phyloP scores from a whole-genome alignment of 2,797 vertebrate species.

The Neopelma chrysocephalum region DNA sequence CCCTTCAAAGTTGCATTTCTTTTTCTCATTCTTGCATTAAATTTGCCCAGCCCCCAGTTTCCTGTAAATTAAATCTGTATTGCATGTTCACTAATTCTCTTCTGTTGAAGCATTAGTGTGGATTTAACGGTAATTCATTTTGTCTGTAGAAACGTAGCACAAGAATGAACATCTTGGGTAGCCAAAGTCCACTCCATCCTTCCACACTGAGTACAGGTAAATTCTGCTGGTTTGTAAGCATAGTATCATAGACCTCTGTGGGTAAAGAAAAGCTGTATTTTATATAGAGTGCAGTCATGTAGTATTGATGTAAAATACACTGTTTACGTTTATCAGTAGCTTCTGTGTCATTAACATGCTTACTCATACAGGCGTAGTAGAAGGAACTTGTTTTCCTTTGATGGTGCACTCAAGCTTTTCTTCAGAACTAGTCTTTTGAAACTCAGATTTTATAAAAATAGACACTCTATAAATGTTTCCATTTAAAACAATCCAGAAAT shows the following conservation, averaged over 20 bases:
- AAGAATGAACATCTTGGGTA: conserved; percentile 92
- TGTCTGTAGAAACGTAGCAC: conserved; percentile 90
- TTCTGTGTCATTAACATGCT: background rate
- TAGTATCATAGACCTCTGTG: background rate
- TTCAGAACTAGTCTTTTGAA: background rate
- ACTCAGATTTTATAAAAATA: background rate
- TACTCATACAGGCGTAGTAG: background rate
- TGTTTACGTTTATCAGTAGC: background rate
- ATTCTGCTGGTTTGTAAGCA: background rate
- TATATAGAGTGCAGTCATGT: background rate
- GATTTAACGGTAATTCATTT: conserved; percentile 59
- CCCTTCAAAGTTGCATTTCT: conserved; percentile 54
- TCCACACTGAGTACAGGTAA: conserved; percentile 92
- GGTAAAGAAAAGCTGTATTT: background rate
- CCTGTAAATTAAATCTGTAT: conserved; percentile 62
- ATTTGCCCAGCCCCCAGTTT: conserved; percentile 56
- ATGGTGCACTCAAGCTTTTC: background rate
- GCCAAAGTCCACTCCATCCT: conserved; percentile 91
- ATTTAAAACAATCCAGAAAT: background rate
- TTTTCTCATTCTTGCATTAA: conserved; percentile 61
- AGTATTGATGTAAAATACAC: background rate
- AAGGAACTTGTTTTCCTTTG: background rate
- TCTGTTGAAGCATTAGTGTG: conserved; percentile 20
- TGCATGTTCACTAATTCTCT: conserved; percentile 66
- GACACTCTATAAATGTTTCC: background rate